phyloP scores from a whole-genome alignment of 2,113 vertebrate genomes.

The Cololabis saira region DNA sequence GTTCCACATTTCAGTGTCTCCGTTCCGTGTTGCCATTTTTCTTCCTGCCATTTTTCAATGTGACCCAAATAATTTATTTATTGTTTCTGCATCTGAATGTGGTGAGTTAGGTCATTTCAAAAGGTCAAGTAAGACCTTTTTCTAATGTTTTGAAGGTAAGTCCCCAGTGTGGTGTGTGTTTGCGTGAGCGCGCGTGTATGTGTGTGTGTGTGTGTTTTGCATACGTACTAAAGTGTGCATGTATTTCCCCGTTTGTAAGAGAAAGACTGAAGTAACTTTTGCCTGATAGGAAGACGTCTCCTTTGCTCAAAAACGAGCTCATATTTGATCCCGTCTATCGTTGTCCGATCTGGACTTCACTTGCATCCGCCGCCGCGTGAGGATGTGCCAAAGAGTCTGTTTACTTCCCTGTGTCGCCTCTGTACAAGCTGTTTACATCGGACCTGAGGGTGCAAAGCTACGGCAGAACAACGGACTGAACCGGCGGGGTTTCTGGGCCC shows the following conservation, averaged over 20 bases:
- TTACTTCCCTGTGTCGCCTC: slow-evolving; percentile 72
- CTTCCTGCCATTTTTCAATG: slow-evolving; percentile 58
- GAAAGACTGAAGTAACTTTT: slow-evolving; percentile 36
- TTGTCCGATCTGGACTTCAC: slow-evolving; percentile 42
- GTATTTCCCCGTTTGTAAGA: slow-evolving; percentile 46
- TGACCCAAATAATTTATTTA: slow-evolving; percentile 71
- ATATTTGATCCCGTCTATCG: slow-evolving; percentile 31
- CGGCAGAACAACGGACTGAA: slow-evolving; percentile 38
- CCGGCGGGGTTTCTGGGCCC: not conserved
- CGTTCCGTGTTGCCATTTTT: slow-evolving; percentile 53
- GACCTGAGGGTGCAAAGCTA: slow-evolving; percentile 54
- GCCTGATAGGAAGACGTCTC: slow-evolving; percentile 26
- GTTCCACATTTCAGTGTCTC: slow-evolving; percentile 17
- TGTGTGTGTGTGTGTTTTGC: slow-evolving; percentile 39
- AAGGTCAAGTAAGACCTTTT: slow-evolving; percentile 58
- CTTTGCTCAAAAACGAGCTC: slow-evolving; percentile 19
- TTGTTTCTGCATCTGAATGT: slow-evolving; percentile 75
- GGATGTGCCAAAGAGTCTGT: slow-evolving; percentile 81
- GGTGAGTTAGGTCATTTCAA: slow-evolving; percentile 55
- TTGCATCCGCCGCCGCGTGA: slow-evolving; percentile 50
- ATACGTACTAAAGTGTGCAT: slow-evolving; percentile 37
- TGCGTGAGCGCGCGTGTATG: slow-evolving; percentile 20
- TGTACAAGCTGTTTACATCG: slow-evolving; percentile 71
- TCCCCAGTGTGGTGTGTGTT: slow-evolving; percentile 33
- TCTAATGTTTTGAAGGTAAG: slow-evolving; percentile 61